These are phyloP conservation scores for Lithophane ornitopus DNA, from an alignment of 2,888 invertebrate genomes.

Conservation along the genomic window DNA sequence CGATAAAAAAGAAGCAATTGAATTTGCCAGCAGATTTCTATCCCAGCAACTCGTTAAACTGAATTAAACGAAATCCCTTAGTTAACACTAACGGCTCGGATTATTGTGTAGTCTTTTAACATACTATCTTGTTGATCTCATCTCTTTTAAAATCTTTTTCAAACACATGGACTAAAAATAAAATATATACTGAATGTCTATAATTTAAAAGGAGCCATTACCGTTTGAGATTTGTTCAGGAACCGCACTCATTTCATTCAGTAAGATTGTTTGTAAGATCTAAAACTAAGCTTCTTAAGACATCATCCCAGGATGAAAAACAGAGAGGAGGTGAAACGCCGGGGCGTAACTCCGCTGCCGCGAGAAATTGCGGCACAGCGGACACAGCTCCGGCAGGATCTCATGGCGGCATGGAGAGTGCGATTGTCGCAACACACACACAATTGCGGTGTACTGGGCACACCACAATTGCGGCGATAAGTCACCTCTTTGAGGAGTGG, in stretches of 20 bases:
- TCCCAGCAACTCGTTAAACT: constrained; percentile 32
- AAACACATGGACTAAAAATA: constrained; percentile 1
- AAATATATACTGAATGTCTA: constrained; percentile 24
- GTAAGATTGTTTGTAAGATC: background rate
- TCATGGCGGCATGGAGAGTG: too few relatives aligned
- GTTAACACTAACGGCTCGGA: constrained; percentile 30
- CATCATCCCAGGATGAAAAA: background rate
- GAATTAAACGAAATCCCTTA: constrained; percentile 53
- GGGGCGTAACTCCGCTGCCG: too few relatives aligned
- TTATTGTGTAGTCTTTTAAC: constrained; percentile 16
- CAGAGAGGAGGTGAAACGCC: too few relatives aligned
- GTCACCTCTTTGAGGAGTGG: too few relatives aligned
- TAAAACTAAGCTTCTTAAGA: background rate
- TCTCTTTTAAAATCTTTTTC: constrained; percentile 20
- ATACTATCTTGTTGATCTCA: constrained; percentile 20
- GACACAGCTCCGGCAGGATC: too few relatives aligned
- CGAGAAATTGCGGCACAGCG: too few relatives aligned
- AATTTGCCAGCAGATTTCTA: constrained; percentile 32
- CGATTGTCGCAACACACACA: too few relatives aligned
- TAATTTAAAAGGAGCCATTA: background rate
- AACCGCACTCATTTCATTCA: background rate
- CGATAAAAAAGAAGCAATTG: constrained; percentile 25
- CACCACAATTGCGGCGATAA: too few relatives aligned
- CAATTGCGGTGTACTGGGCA: too few relatives aligned
- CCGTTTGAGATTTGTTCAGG: background rate